These are phyloP conservation scores for Drosophila mayri DNA, from an alignment of 1,140 invertebrate species.

Conservation along the genomic window DNA sequence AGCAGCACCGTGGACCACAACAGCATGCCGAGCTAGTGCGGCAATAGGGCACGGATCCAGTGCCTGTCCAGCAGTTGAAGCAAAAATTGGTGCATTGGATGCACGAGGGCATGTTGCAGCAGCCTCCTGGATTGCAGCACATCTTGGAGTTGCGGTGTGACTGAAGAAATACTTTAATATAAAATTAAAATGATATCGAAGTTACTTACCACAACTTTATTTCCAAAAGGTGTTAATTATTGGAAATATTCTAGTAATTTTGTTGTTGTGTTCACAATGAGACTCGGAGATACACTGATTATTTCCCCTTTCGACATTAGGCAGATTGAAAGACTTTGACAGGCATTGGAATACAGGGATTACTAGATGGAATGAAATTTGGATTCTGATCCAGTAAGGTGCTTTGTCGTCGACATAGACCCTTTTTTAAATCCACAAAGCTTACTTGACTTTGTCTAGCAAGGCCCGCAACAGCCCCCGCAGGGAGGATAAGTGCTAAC, in stretches of 20 bases:
- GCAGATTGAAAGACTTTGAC: not conserved
- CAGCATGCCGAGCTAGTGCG: constrained; percentile 44
- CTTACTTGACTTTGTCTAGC: not conserved
- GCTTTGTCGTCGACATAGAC: not conserved
- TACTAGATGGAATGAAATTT: constrained; percentile 7
- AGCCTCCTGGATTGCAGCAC: constrained; percentile 70
- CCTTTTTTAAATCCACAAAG: not conserved
- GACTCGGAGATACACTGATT: constrained; percentile 27
- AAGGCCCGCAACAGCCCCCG: constrained; percentile 13
- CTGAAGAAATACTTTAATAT: not conserved
- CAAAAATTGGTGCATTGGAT: constrained; percentile 72
- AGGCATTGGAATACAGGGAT: not conserved
- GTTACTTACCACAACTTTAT: constrained; percentile 28
- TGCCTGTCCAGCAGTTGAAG: constrained; percentile 69
- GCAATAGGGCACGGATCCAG: constrained; percentile 20
- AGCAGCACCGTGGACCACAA: constrained; percentile 28
- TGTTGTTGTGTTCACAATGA: constrained; percentile 48
- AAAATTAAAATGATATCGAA: not conserved
- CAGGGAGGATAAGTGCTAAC: constrained; percentile 2
- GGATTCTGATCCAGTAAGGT: not conserved
- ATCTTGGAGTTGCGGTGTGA: constrained; percentile 27
- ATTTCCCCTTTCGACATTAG: not conserved
- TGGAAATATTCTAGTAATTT: constrained; percentile 14
- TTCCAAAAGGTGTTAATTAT: constrained; percentile 32
- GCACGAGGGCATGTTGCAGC: constrained; percentile 44